Conservation (phyloP, 2,888 invertebrate species). For the Drepanosiphum platanoidis region DNA sequence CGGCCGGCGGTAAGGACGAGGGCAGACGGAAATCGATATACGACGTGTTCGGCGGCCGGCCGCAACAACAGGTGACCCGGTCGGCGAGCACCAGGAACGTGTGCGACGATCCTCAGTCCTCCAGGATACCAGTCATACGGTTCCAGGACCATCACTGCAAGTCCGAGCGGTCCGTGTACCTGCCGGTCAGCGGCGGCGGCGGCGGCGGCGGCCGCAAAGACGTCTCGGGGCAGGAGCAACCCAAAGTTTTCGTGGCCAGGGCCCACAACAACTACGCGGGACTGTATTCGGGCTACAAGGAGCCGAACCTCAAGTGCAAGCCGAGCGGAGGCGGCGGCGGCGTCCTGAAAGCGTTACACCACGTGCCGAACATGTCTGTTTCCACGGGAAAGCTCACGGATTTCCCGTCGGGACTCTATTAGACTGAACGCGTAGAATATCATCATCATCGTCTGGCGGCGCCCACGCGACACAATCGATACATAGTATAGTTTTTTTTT, state of each 20-base stretch:
- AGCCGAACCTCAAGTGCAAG: constrained; percentile 25
- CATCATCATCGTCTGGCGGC: no score
- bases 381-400: constrained; percentile 65
- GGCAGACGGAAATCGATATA: constrained; percentile 28
- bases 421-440: constrained; percentile 46
- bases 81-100: constrained; percentile 61
- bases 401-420: constrained; percentile 66
- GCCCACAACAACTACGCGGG: constrained; percentile 75
- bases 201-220: constrained; percentile 73
- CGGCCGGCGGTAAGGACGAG: not conserved
- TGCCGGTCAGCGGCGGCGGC: constrained; percentile 63
- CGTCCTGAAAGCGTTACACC: constrained; percentile 63
- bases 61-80: not conserved
- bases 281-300: constrained; percentile 73
- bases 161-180: constrained; percentile 64
- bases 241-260: constrained; percentile 71
- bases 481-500: no score
- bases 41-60: constrained; percentile 13
- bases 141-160: constrained; percentile 55
- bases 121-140: constrained; percentile 13
- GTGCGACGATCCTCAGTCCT: not conserved
- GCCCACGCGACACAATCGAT: no score
- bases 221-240: constrained; percentile 65
- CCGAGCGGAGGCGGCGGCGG: constrained; percentile 61
- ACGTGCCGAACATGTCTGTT: constrained; percentile 65